Percentiles rank a stretch among this genome's conserved stretches.
phyloP scores from a whole-genome alignment of 2,888 invertebrate genomes.

The Polymixis lichenea region DNA sequence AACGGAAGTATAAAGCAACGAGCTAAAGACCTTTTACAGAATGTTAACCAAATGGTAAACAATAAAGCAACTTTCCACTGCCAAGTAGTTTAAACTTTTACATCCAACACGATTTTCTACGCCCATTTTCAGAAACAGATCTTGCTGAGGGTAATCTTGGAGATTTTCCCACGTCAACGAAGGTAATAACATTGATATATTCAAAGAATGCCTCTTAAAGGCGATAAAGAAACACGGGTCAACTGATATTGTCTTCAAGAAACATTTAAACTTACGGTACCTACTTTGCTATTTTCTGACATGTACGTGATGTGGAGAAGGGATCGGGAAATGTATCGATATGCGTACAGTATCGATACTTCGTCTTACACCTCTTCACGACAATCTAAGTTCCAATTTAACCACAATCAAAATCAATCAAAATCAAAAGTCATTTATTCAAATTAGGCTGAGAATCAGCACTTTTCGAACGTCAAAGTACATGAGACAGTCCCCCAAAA shows the following conservation, averaged over 20 bases:
- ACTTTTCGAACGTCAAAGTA: too few relatives aligned
- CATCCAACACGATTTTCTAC: conserved; percentile 24
- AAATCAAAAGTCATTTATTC: too few relatives aligned
- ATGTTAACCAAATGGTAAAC: conserved; percentile 1
- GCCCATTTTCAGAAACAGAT: conserved; percentile 42
- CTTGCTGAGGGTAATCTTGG: conserved; percentile 8
- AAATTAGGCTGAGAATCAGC: too few relatives aligned
- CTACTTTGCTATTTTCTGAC: conserved; percentile 69
- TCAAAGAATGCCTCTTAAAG: conserved; percentile 59
- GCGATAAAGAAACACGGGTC: conserved; percentile 64
- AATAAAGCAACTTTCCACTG: conserved; percentile 23
- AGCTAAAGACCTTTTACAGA: neutral
- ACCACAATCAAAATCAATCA: too few relatives aligned
- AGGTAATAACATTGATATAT: conserved; percentile 60
- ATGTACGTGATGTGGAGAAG: conserved; percentile 1
- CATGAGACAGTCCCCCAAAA: too few relatives aligned
- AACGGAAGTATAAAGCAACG: neutral
- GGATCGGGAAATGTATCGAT: conserved; percentile 2
- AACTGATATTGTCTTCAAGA: conserved; percentile 66
- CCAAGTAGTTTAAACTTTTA: conserved; percentile 12
- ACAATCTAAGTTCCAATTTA: neutral
- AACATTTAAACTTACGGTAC: conserved; percentile 66
- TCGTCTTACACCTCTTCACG: neutral
- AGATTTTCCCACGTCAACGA: conserved; percentile 53
- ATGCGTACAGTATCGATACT: neutral